A percentile compares a stretch with the other conserved stretches of the same genome.
These are phyloP conservation scores for Luffia ferchaultella DNA, from an alignment of 2,888 invertebrate genomes.

Conservation along the genomic window DNA sequence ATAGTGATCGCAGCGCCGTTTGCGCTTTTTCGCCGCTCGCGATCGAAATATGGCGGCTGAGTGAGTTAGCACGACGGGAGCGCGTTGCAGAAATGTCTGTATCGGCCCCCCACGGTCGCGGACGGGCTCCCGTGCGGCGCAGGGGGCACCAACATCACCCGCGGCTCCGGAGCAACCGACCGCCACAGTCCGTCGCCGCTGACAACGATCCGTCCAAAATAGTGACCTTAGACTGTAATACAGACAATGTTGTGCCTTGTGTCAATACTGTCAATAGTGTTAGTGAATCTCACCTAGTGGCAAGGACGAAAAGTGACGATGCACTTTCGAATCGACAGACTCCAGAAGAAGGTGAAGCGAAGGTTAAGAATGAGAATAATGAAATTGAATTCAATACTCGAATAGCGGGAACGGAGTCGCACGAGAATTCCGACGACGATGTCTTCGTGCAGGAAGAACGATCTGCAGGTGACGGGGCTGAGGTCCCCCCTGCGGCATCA, in stretches of 20 bases:
- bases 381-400: slow-evolving; percentile 44
- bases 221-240: slow-evolving; percentile 52
- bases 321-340: slow-evolving; percentile 59
- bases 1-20: slow-evolving; percentile 45
- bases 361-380: slow-evolving; percentile 46
- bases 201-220: slow-evolving; percentile 37
- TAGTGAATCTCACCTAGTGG: slow-evolving; percentile 64
- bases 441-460: slow-evolving; percentile 50
- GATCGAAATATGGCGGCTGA: slow-evolving; percentile 69
- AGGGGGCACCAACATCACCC: slow-evolving; percentile 81
- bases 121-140: slow-evolving; percentile 69
- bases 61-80: slow-evolving; percentile 56
- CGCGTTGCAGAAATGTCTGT: slow-evolving; percentile 63
- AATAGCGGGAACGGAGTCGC: slow-evolving; percentile 35
- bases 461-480: slow-evolving; percentile 54
- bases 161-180: slow-evolving; percentile 69
- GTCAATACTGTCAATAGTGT: slow-evolving; percentile 64
- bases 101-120: slow-evolving; percentile 64
- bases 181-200: slow-evolving; percentile 41
- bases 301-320: slow-evolving; percentile 65
- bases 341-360: slow-evolving; percentile 39
- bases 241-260: slow-evolving; percentile 62
- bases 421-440: slow-evolving; percentile 50
- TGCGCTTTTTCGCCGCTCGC: slow-evolving; percentile 21
- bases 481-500: slow-evolving; percentile 32